phyloP scores from a whole-genome alignment of 2,797 vertebrate species.

The Discoglossus pictus region DNA sequence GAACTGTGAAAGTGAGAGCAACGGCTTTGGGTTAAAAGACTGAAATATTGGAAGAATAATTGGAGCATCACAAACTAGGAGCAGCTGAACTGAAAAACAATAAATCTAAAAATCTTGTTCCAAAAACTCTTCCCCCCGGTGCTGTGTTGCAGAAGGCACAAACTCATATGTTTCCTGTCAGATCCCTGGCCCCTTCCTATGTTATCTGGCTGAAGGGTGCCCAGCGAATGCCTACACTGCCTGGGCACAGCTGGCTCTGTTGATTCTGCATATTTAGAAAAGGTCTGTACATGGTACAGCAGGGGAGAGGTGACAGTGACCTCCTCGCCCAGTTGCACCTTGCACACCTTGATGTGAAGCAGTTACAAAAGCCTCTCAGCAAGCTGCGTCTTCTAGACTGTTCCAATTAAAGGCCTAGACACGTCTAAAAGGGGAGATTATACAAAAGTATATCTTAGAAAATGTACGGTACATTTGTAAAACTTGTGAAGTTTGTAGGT shows the following conservation, averaged over 20 bases:
- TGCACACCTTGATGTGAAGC: constrained; percentile 40
- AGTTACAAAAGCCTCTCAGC: neutral
- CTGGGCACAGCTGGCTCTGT: constrained; percentile 6
- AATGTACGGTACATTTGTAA: too few species aligned
- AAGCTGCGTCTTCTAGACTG: neutral
- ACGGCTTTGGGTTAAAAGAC: neutral
- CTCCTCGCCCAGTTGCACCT: too few species aligned
- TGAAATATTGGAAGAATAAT: neutral
- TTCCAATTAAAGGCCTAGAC: constrained; percentile 1
- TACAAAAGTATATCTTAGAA: too few species aligned
- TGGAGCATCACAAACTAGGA: neutral
- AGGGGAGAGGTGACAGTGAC: constrained; percentile 1
- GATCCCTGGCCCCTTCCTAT: constrained; percentile 3
- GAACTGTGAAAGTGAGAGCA: too few species aligned
- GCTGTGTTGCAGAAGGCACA: constrained; percentile 6
- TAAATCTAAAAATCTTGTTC: neutral
- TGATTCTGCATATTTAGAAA: neutral
- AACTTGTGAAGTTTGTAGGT: too few species aligned
- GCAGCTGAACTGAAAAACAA: constrained; percentile 13
- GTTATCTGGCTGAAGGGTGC: neutral
- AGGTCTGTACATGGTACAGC: constrained; percentile 1
- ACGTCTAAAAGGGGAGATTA: too few species aligned
- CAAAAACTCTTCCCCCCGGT: neutral
- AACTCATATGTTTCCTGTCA: constrained; percentile 5
- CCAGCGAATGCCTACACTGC: neutral